Conservation (phyloP, 2,113 vertebrate genomes). For the Pitta sordida region DNA sequence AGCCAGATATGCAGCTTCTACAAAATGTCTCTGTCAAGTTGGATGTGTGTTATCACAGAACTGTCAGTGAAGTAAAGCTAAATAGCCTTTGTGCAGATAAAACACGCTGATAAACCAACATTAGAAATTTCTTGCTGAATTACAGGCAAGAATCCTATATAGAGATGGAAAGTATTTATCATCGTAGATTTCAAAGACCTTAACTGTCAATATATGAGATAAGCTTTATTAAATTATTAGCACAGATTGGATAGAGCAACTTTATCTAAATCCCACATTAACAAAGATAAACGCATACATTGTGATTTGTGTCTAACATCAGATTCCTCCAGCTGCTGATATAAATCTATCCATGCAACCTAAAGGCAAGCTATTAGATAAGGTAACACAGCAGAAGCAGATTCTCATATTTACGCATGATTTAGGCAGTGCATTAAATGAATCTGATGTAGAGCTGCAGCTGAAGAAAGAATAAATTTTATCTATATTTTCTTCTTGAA, state of each 20-base stretch:
- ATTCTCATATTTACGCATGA: not conserved
- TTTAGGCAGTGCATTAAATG: not conserved
- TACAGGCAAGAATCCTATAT: not conserved
- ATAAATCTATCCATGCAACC: not conserved
- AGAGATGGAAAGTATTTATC: not conserved
- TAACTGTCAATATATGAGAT: not conserved
- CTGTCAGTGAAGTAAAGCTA: not conserved
- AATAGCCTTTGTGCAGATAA: not conserved
- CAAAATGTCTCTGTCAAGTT: not conserved
- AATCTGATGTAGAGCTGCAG: not conserved
- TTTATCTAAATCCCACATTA: not conserved
- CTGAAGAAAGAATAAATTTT: not conserved
- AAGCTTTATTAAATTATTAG: not conserved
- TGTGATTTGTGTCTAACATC: not conserved
- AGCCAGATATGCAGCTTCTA: not conserved
- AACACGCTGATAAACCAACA: not conserved
- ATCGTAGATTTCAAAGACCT: not conserved
- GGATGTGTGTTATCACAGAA: not conserved
- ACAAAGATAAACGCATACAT: not conserved
- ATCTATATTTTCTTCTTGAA: not conserved
- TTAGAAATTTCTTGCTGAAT: not conserved
- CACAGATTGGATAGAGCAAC: not conserved
- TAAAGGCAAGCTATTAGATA: not conserved
- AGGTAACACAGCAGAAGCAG: not conserved
- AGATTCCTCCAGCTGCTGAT: not conserved